These are phyloP conservation scores for Scaptomyza montana DNA, from an alignment of 1,140 invertebrate genomes.

Conservation along the genomic window DNA sequence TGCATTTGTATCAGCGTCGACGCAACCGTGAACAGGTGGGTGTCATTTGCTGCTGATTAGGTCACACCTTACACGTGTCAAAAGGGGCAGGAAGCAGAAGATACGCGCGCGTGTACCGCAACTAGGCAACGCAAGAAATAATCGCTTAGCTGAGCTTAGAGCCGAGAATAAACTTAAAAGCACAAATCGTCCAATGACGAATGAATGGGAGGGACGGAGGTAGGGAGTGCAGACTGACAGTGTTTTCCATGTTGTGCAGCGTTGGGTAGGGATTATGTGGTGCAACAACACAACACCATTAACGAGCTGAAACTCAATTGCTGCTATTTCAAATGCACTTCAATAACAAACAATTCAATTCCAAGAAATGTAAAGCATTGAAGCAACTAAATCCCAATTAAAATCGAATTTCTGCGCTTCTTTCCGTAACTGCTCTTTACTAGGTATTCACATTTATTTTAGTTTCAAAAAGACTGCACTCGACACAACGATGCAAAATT, in stretches of 20 bases:
- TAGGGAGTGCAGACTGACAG: too few relatives aligned
- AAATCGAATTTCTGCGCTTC: neutral
- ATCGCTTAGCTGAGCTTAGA: too few relatives aligned
- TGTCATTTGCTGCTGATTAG: constrained; percentile 21
- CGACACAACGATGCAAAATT: neutral
- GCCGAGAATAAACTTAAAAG: too few relatives aligned
- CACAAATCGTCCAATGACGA: neutral
- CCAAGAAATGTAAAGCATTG: neutral
- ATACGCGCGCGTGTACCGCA: constrained; percentile 30
- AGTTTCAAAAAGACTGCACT: too few relatives aligned
- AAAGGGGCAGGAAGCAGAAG: neutral
- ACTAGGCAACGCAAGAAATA: constrained; percentile 8
- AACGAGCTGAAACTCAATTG: neutral
- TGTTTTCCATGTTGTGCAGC: too few relatives aligned
- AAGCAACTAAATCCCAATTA: constrained; percentile 9
- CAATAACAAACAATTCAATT: constrained; percentile 2
- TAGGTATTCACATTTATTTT: neutral
- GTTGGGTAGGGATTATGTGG: too few relatives aligned
- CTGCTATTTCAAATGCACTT: too few relatives aligned
- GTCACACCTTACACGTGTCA: neutral
- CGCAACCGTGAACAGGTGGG: constrained; percentile 72
- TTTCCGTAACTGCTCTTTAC: neutral
- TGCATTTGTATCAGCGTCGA: constrained; percentile 70
- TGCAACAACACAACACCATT: neutral
- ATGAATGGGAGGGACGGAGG: too few relatives aligned